Evolutionary conservation across 2,888 invertebrate species (phyloP).

Genomic region (Argynnis bischoffii): DNA sequence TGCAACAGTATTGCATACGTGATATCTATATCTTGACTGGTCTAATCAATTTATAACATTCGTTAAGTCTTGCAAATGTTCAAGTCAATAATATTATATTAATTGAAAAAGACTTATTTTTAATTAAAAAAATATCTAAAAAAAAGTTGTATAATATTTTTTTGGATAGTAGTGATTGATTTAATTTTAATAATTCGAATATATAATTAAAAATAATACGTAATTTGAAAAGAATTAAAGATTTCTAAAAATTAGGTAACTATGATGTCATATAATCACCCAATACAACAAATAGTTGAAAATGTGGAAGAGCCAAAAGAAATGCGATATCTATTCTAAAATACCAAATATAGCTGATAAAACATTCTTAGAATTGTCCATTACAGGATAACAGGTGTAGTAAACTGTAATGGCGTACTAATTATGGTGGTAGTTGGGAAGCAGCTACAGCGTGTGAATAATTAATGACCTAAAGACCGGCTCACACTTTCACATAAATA

Average conservation of each 20-base stretch:
- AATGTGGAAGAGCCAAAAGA: too few relatives aligned
- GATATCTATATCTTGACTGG: neutral
- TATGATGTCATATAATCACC: too few relatives aligned
- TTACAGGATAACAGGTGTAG: conserved; percentile 38
- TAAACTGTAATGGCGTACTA: conserved; percentile 35
- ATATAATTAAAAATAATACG: too few relatives aligned
- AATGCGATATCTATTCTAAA: conserved; percentile 9
- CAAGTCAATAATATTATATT: neutral
- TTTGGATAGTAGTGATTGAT: too few relatives aligned
- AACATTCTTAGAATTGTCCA: conserved; percentile 28
- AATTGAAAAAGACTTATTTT: too few relatives aligned
- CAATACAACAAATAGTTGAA: too few relatives aligned
- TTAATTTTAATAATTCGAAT: too few relatives aligned
- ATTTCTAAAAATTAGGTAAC: too few relatives aligned
- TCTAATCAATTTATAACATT: neutral
- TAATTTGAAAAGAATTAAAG: too few relatives aligned
- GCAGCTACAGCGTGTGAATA: conserved; percentile 36
- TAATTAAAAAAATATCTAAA: too few relatives aligned
- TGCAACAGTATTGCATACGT: conserved; percentile 55
- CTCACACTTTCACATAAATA: conserved; percentile 26
- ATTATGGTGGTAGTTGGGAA: conserved; percentile 33
- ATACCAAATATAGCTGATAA: conserved; percentile 11
- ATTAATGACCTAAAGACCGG: conserved; percentile 32
- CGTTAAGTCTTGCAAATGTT: neutral
- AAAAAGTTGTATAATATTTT: too few relatives aligned